Base-by-base conservation (phyloP, 2,888 invertebrate species). In the Pollenia griseotomentosa region DNA sequence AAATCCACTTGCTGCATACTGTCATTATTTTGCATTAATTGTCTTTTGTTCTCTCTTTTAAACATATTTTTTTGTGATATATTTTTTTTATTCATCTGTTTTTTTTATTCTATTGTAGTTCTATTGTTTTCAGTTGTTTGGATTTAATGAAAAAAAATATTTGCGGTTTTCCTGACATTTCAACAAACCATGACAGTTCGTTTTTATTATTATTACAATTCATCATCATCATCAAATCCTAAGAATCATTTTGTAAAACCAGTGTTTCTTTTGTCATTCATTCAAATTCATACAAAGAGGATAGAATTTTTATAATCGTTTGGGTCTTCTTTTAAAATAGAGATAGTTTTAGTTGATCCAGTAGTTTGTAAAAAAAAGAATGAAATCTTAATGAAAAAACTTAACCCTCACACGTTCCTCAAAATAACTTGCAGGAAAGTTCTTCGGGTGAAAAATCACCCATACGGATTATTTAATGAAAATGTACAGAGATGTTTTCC, bases 161-260 rank as follows among this genome's bases (percentile, higher is more conserved):
- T 74, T 80, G 84, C 73, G 84, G 81, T 84, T 84, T 87, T 84
- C 68, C 87, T 87, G 70, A 78, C 68, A 81, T 87, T 81, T 86
- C 40, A 16, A 61, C 46, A 74, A 79, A 79, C 79, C 80, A 68
- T 80, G 79, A 80, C 74, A 85, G 80, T 79, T 80, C 23, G 55
- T 74, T 85, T 57, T 73, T 59, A 57, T 83, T 83, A 66, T 73
- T 33, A 68, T 75, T 77, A 70, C 84, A 86, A 80, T 86, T 80
- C 84, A 84, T 80, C 83, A 75, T 80, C 83, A 75, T 74, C 73
- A 86, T 63, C 57, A 82, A 84, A 82, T 78, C 65, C 73, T 70
- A 57, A 82, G 81, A 82, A 74, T 81, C 61, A 73, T 81, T 80
- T 66, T 78, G 44, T 63, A 70, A 83, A 75, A 68, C 16, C 66